Conservation (phyloP, 1,140 invertebrate species). For the Manduca sexta region DNA sequence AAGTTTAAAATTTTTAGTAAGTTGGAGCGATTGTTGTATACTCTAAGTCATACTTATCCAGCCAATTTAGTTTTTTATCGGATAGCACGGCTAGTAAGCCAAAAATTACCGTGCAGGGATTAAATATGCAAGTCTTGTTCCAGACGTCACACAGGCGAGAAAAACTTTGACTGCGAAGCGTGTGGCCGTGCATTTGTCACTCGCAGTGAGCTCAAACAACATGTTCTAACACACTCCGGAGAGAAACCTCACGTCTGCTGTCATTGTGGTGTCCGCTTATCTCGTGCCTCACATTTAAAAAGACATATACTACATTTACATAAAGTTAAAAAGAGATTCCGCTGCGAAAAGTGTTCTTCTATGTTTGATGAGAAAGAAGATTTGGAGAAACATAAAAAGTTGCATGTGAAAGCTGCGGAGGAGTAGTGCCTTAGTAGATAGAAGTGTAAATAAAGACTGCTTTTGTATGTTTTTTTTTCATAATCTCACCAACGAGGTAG, state of each 20-base stretch:
- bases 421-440: too few species aligned
- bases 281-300: conserved; percentile 54
- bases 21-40: too few species aligned
- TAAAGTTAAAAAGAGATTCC: conserved; percentile 20
- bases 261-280: conserved; percentile 76
- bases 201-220: conserved; percentile 71
- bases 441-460: conserved; percentile 1
- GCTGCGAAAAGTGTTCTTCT: conserved; percentile 18
- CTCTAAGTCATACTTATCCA: too few species aligned
- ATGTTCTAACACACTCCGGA: conserved; percentile 78
- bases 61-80: too few species aligned
- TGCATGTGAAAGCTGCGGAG: conserved; percentile 8
- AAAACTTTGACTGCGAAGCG: conserved; percentile 73
- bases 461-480: too few species aligned
- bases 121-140: conserved; percentile 14
- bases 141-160: conserved; percentile 77
- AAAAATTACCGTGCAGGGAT: too few species aligned
- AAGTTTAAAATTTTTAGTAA: too few species aligned
- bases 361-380: conserved; percentile 32
- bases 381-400: conserved; percentile 32
- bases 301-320: conserved; percentile 51
- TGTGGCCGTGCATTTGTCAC: conserved; percentile 68
- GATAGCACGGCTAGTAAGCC: too few species aligned
- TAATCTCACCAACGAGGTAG: too few species aligned
- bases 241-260: conserved; percentile 77